phyloP scores from a whole-genome alignment of 2,888 invertebrate species.

The Alloscopus bannaensis region DNA sequence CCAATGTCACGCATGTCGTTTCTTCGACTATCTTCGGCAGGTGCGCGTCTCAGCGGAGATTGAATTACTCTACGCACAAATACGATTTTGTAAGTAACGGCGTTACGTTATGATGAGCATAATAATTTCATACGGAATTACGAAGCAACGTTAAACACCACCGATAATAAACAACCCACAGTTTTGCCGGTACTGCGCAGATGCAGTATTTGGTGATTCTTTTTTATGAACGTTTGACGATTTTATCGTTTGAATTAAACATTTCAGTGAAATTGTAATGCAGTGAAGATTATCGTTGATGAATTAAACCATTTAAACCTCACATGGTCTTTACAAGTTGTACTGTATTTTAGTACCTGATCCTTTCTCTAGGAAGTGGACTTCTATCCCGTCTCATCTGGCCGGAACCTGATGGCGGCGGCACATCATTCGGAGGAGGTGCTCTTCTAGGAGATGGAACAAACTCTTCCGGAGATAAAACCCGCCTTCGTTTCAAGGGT shows the following conservation, averaged over 20 bases:
- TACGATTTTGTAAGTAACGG: neutral
- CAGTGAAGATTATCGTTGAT: too few relatives aligned
- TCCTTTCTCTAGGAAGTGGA: constrained; percentile 51
- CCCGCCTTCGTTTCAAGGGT: constrained; percentile 45
- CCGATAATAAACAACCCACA: too few relatives aligned
- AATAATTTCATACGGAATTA: too few relatives aligned
- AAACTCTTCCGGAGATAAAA: constrained; percentile 49
- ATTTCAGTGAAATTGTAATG: too few relatives aligned
- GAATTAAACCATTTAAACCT: too few relatives aligned
- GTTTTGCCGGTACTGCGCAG: too few relatives aligned
- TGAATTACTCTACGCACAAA: constrained; percentile 53
- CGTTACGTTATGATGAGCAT: too few relatives aligned
- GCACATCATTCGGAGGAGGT: constrained; percentile 55
- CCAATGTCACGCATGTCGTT: constrained; percentile 38
- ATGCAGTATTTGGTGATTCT: too few relatives aligned
- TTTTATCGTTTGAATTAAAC: too few relatives aligned
- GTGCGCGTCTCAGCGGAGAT: constrained; percentile 65
- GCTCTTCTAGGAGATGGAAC: constrained; percentile 49
- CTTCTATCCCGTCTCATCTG: constrained; percentile 46
- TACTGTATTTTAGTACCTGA: constrained; percentile 30
- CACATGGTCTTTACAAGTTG: too few relatives aligned
- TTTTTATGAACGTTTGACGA: too few relatives aligned
- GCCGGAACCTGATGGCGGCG: constrained; percentile 11
- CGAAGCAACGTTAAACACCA: neutral
- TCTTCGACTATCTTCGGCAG: constrained; percentile 63